phyloP scores from a whole-genome alignment of 2,113 vertebrate species.

The Upupa epops region DNA sequence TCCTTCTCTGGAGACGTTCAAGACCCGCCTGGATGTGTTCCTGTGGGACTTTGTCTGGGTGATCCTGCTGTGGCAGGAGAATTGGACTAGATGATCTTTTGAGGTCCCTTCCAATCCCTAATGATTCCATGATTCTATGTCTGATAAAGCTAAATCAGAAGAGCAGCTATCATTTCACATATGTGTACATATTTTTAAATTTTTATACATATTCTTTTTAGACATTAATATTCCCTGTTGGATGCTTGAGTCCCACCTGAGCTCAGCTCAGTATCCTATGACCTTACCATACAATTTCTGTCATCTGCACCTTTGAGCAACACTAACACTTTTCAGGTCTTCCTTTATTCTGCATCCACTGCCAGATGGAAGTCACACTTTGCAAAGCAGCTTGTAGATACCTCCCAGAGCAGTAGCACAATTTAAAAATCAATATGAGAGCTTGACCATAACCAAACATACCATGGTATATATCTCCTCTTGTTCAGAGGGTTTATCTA shows the following conservation, averaged over 20 bases:
- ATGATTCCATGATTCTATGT: too few relatives aligned
- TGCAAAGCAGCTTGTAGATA: not conserved
- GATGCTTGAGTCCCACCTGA: not conserved
- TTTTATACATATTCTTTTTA: not conserved
- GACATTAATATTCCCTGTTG: not conserved
- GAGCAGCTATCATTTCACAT: not conserved
- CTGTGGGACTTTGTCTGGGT: too few relatives aligned
- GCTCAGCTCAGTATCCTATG: not conserved
- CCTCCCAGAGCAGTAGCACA: not conserved
- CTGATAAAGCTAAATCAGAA: not conserved
- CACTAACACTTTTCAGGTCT: not conserved
- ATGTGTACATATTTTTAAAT: too few relatives aligned
- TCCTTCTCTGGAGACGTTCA: too few relatives aligned
- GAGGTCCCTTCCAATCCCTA: too few relatives aligned
- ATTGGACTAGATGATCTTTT: too few relatives aligned
- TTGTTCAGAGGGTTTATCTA: not conserved
- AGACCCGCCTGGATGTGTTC: too few relatives aligned
- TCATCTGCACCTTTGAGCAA: not conserved
- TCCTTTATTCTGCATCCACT: not conserved
- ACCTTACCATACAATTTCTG: not conserved
- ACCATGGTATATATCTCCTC: not conserved
- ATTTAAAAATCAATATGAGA: not conserved
- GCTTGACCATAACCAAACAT: not conserved
- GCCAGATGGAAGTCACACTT: not conserved
- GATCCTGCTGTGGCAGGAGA: too few relatives aligned